Conservation (phyloP, 2,113 vertebrate genomes). For the Procavia capensis region DNA sequence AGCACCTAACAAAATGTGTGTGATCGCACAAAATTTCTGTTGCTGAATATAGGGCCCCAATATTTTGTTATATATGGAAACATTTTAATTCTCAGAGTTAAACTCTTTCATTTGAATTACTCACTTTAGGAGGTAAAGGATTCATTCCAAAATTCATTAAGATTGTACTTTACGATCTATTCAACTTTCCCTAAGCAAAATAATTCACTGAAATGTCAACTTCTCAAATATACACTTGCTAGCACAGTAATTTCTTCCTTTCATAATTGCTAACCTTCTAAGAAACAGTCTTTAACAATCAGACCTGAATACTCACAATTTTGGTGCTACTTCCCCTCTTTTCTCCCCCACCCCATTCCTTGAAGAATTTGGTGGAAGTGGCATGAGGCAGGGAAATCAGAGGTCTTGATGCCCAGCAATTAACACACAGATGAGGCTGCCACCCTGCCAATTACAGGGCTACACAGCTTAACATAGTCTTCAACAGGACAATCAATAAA, state of each 20-base stretch:
- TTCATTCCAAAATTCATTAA: slow-evolving; percentile 9
- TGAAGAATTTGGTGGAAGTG: background rate
- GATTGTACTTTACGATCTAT: background rate
- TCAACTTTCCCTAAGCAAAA: background rate
- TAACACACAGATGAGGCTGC: background rate
- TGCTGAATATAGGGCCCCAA: too few relatives aligned
- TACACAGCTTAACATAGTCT: background rate
- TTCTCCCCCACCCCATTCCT: background rate
- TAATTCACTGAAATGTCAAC: background rate
- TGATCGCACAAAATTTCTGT: too few relatives aligned
- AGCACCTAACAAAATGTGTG: too few relatives aligned
- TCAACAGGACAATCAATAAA: background rate
- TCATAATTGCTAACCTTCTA: background rate
- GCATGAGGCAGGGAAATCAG: background rate
- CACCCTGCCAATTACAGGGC: too few relatives aligned
- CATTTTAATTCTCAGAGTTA: background rate
- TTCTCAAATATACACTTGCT: background rate
- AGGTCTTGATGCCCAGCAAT: background rate
- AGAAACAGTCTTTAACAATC: background rate
- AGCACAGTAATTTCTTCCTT: background rate
- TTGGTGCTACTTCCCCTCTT: background rate
- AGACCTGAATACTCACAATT: background rate
- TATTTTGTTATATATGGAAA: background rate
- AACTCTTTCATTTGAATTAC: background rate
- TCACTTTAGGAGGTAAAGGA: background rate